These are phyloP conservation scores for Epizoanthus ramosus DNA, from an alignment of 92 coral and sea anemone species.

Conservation along the genomic window DNA sequence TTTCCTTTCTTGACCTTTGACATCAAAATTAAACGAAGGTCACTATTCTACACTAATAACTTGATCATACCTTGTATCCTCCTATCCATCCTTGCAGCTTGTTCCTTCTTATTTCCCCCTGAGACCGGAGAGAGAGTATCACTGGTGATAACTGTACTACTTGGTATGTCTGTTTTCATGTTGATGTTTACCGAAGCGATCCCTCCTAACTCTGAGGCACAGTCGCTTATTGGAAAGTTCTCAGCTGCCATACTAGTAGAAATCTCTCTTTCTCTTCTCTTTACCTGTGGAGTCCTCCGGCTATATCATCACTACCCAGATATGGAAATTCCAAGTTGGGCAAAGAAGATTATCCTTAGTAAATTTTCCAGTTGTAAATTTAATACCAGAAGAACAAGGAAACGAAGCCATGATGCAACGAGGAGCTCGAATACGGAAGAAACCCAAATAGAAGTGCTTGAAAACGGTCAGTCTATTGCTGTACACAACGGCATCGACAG, in stretches of 20 bases:
- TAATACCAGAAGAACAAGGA: neutral
- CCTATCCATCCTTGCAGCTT: slow-evolving; percentile 71
- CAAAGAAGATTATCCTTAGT: slow-evolving; percentile 64
- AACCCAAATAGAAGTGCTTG: neutral
- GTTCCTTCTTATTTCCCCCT: slow-evolving; percentile 88
- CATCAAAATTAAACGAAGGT: slow-evolving; percentile 63
- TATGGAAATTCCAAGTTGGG: slow-evolving; percentile 73
- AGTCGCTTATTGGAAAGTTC: slow-evolving; percentile 86
- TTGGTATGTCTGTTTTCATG: slow-evolving; percentile 95
- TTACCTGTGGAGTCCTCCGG: slow-evolving; percentile 73
- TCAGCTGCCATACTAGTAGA: slow-evolving; percentile 83
- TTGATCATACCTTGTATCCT: slow-evolving; percentile 82
- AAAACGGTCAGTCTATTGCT: neutral
- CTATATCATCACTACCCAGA: slow-evolving; percentile 80
- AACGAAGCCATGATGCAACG: neutral
- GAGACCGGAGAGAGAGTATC: slow-evolving; percentile 95
- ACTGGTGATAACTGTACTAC: slow-evolving; percentile 79
- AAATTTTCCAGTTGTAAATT: slow-evolving; percentile 52
- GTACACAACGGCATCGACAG: neutral
- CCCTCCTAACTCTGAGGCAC: slow-evolving; percentile 85
- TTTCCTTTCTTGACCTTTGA: slow-evolving; percentile 70
- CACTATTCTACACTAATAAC: slow-evolving; percentile 80
- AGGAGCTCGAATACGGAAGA: neutral
- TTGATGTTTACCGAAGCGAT: slow-evolving; percentile 84
- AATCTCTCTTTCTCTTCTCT: slow-evolving; percentile 70